Evolutionary conservation across 1,140 invertebrate genomes (phyloP).

Genomic region (Hycleus phaleratus): DNA sequence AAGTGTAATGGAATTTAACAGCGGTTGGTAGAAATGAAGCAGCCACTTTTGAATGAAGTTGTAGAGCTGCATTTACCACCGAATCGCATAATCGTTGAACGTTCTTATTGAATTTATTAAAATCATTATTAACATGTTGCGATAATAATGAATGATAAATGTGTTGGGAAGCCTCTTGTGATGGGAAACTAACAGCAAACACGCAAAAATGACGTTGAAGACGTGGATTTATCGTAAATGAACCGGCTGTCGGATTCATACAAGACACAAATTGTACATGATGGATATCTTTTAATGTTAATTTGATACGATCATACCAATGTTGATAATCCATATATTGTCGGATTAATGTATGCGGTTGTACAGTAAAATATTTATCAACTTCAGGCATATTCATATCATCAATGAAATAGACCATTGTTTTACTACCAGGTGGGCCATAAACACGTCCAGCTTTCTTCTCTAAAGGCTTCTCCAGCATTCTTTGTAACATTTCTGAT

Average conservation of each 20-base stretch:
- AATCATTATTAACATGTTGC: slow-evolving; percentile 64
- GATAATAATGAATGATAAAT: slow-evolving; percentile 78
- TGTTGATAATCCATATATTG: slow-evolving; percentile 93
- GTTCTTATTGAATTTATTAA: slow-evolving; percentile 55
- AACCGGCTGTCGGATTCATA: slow-evolving; percentile 95
- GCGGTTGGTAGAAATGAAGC: slow-evolving; percentile 81
- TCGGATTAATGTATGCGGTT: slow-evolving; percentile 87
- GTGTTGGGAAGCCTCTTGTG: slow-evolving; percentile 66
- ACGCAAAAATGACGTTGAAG: slow-evolving; percentile 90
- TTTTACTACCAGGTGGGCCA: slow-evolving; percentile 84
- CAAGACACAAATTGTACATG: slow-evolving; percentile 91
- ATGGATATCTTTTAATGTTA: slow-evolving; percentile 85
- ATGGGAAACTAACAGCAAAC: slow-evolving; percentile 82
- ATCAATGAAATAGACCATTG: slow-evolving; percentile 90
- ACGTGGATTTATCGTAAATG: slow-evolving; percentile 86
- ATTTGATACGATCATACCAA: slow-evolving; percentile 83
- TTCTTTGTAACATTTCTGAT: slow-evolving; percentile 86
- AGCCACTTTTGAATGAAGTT: slow-evolving; percentile 69
- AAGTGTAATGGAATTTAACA: slow-evolving; percentile 91
- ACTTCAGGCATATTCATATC: slow-evolving; percentile 98
- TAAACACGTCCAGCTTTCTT: slow-evolving; percentile 92
- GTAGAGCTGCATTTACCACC: slow-evolving; percentile 64
- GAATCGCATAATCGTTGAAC: slow-evolving; percentile 53
- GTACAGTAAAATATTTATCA: slow-evolving; percentile 89
- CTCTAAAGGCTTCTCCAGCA: slow-evolving; percentile 87